These are phyloP conservation scores for Dasypogon diadema DNA, from an alignment of 2,888 invertebrate species.

Conservation along the genomic window DNA sequence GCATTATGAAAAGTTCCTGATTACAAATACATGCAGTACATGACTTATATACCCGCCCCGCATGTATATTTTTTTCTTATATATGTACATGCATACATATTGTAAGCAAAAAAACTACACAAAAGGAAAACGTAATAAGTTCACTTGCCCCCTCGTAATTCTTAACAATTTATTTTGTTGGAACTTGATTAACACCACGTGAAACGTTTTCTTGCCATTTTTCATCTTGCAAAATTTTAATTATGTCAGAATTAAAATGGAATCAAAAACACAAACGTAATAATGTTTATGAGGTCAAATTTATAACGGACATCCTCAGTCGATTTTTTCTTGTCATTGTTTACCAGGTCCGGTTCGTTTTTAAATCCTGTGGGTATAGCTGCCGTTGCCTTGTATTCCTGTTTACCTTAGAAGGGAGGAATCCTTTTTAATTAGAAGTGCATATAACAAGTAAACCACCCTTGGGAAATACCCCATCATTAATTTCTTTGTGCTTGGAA, in stretches of 20 bases:
- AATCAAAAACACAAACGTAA: constrained; percentile 46
- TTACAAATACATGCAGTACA: too few relatives aligned
- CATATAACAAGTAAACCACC: constrained; percentile 3
- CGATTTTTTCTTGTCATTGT: background rate
- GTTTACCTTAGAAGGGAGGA: background rate
- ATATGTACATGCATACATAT: too few relatives aligned
- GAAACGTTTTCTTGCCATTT: constrained; percentile 50
- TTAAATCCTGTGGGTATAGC: constrained; percentile 1
- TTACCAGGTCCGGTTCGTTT: background rate
- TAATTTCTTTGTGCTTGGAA: too few relatives aligned
- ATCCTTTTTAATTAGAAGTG: constrained; percentile 43
- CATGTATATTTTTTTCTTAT: too few relatives aligned
- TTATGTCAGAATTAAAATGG: constrained; percentile 52
- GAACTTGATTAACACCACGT: constrained; percentile 29
- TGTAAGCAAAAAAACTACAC: too few relatives aligned
- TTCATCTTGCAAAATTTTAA: constrained; percentile 51
- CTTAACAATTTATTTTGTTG: constrained; percentile 13
- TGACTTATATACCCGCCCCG: too few relatives aligned
- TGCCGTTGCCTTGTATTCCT: background rate
- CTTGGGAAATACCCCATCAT: constrained; percentile 12
- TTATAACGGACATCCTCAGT: constrained; percentile 44
- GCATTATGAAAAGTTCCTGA: too few relatives aligned
- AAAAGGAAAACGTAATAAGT: too few relatives aligned
- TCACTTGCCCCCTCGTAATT: background rate
- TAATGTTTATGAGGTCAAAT: constrained; percentile 51